A percentile compares a stretch with the other conserved stretches of the same genome.
These are phyloP conservation scores for Stichodactyla helianthus DNA, from an alignment of 64 coral and sea anemone species.

Conservation along the genomic window DNA sequence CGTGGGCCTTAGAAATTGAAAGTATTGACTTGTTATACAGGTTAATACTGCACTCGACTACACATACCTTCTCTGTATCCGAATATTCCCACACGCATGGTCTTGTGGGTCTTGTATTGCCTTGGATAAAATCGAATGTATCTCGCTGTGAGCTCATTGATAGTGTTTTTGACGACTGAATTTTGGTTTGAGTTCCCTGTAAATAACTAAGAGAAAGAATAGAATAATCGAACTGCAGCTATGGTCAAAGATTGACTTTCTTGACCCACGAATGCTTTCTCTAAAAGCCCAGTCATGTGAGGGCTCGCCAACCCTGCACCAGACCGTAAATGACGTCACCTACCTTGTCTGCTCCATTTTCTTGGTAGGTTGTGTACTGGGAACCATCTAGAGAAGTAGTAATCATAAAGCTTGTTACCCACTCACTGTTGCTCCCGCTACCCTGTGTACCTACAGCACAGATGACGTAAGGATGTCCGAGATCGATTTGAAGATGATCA, in stretches of 20 bases:
- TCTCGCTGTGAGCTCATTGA: conserved; percentile 20
- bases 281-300: too few relatives aligned
- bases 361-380: neutral
- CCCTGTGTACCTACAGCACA: conserved; percentile 5
- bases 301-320: too few relatives aligned
- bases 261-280: too few relatives aligned
- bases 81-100: conserved; percentile 60
- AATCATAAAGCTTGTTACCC: neutral
- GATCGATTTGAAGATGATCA: neutral
- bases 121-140: conserved; percentile 52
- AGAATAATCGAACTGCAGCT: too few relatives aligned
- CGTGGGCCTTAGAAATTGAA: too few relatives aligned
- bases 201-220: too few relatives aligned
- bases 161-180: conserved; percentile 23
- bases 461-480: neutral
- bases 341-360: conserved; percentile 19
- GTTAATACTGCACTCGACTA: too few relatives aligned
- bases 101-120: neutral
- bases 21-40: too few relatives aligned
- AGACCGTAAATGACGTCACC: too few relatives aligned
- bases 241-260: too few relatives aligned
- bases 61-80: conserved; percentile 8
- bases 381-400: neutral
- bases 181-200: conserved; percentile 37
- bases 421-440: neutral